phyloP scores from a whole-genome alignment of 2,113 vertebrate genomes.

The Tragelaphus scriptus region DNA sequence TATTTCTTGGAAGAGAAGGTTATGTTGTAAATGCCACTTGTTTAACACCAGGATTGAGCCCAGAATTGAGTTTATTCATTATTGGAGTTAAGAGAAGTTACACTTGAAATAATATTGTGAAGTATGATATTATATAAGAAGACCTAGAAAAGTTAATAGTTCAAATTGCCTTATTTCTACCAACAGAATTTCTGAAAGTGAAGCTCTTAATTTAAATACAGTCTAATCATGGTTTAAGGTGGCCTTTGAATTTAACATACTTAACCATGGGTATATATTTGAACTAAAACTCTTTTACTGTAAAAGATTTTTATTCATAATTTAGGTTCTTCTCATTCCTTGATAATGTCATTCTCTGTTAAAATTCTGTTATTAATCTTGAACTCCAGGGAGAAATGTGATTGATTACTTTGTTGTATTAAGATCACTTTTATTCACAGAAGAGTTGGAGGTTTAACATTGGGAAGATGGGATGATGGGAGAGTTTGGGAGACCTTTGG shows the following conservation, averaged over 20 bases:
- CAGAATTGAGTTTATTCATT: constrained; percentile 8
- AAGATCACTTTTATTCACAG: neutral
- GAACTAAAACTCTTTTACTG: constrained; percentile 18
- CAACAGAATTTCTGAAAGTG: neutral
- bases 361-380: neutral
- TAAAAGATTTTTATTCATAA: constrained; percentile 15
- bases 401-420: constrained; percentile 6
- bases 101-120: constrained; percentile 3
- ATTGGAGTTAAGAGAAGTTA: constrained; percentile 31
- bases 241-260: constrained; percentile 18
- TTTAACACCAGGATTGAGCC: constrained; percentile 14
- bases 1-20: neutral
- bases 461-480: neutral
- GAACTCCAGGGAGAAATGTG: neutral
- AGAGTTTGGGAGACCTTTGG: neutral
- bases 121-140: constrained; percentile 8
- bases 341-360: neutral
- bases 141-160: neutral
- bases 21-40: constrained; percentile 36
- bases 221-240: neutral
- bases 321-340: constrained; percentile 9
- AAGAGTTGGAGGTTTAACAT: neutral
- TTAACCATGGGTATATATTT: neutral
- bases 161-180: neutral
- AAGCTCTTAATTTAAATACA: constrained; percentile 18